A percentile compares a stretch with the other conserved stretches of the same genome.
Conservation (phyloP, 2,888 invertebrate species). For the Augochlorella aurata region DNA sequence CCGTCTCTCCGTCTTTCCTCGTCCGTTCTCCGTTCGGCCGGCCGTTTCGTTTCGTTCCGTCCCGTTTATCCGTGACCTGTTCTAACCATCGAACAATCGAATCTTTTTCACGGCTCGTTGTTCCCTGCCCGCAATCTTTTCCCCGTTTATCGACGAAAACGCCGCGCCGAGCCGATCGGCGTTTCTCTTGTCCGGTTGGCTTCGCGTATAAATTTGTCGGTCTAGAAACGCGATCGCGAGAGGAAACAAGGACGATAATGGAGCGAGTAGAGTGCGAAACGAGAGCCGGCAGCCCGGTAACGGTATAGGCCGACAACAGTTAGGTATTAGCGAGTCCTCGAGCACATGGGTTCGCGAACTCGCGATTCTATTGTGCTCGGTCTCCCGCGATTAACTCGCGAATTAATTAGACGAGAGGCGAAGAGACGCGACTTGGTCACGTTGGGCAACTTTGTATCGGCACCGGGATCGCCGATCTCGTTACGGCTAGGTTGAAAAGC, state of each 20-base stretch:
- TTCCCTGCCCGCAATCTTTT: background rate
- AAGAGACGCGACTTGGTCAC: constrained; percentile 1
- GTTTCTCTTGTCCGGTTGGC: too few relatives aligned
- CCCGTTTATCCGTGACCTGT: background rate
- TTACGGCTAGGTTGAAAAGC: too few relatives aligned
- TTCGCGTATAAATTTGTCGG: background rate
- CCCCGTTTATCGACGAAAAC: background rate
- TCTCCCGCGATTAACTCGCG: constrained; percentile 15
- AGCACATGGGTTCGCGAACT: background rate
- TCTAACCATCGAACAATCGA: constrained; percentile 8
- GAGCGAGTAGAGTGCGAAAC: constrained; percentile 41
- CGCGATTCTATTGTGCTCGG: constrained; percentile 14
- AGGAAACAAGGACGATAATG: background rate
- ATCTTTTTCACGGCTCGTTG: background rate
- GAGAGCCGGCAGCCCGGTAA: constrained; percentile 54
- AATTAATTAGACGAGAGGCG: constrained; percentile 40
- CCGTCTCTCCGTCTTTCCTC: constrained; percentile 25
- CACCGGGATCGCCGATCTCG: background rate
- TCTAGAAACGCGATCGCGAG: background rate
- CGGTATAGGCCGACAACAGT: constrained; percentile 54
- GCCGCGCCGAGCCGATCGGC: too few relatives aligned
- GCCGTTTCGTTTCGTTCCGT: background rate
- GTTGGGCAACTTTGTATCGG: background rate
- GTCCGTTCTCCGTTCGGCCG: constrained; percentile 6
- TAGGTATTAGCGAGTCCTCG: constrained; percentile 18